These are phyloP conservation scores for Setipinna tenuifilis DNA, from an alignment of 2,797 vertebrate genomes.

Conservation along the genomic window DNA sequence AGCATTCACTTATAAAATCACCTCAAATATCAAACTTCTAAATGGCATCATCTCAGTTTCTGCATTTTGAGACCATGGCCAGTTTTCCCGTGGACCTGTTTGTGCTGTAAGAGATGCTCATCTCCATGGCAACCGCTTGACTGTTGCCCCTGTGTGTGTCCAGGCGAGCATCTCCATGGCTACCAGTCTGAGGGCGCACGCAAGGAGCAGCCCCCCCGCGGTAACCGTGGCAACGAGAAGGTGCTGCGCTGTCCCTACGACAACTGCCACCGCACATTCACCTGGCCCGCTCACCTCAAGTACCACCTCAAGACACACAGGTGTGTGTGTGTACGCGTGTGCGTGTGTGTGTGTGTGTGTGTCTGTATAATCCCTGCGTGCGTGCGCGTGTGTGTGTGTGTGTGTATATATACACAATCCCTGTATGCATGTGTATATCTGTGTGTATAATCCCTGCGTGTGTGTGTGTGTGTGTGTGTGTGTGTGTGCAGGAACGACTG, in stretches of 20 bases:
- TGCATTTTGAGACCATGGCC: no score
- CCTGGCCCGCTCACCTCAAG: slow-evolving; percentile 95
- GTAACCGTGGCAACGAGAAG: slow-evolving; percentile 79
- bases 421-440: no score
- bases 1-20: no score
- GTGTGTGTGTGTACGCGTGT: slow-evolving; percentile 65
- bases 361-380: no score
- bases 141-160: slow-evolving; percentile 54
- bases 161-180: slow-evolving; percentile 88
- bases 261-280: slow-evolving; percentile 93
- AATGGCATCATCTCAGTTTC: no score
- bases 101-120: no score
- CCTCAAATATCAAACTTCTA: no score
- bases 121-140: neutral
- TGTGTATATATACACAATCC: no score
- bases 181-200: slow-evolving; percentile 82
- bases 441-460: neutral
- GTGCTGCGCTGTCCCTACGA: slow-evolving; percentile 93
- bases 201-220: slow-evolving; percentile 76
- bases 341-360: no score
- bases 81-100: no score
- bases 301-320: slow-evolving; percentile 98
- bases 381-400: neutral
- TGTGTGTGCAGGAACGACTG: slow-evolving; percentile 87
- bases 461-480: neutral